These are phyloP conservation scores for Lynx canadensis DNA, from an alignment of 2,113 vertebrate species.

Conservation along the genomic window DNA sequence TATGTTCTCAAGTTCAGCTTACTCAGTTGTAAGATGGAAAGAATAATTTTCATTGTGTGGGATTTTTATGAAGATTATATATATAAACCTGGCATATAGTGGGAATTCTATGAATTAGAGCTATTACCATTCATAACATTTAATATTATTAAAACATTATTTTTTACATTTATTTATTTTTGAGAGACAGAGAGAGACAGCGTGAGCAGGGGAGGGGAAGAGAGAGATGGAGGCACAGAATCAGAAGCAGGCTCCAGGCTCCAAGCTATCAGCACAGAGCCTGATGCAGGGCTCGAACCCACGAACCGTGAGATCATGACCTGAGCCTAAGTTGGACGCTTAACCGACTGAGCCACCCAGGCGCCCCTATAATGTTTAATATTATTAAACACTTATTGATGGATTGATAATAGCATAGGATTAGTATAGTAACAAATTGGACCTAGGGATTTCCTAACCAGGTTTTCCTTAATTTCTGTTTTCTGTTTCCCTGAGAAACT, in stretches of 20 bases:
- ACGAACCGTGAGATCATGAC: no score
- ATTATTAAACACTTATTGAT: constrained; percentile 10
- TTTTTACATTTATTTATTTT: no score
- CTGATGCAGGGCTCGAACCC: no score
- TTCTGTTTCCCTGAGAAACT: constrained; percentile 40
- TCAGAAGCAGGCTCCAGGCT: no score
- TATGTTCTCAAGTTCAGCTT: not conserved
- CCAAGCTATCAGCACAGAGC: no score
- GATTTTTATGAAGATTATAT: not conserved
- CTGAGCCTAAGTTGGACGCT: no score
- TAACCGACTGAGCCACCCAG: no score
- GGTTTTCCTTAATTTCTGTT: not conserved
- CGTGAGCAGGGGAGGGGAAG: no score
- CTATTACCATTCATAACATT: not conserved
- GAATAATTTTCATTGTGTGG: not conserved
- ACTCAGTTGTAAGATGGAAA: not conserved
- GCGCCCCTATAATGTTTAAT: not conserved
- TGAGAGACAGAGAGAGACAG: no score
- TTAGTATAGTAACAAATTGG: not conserved
- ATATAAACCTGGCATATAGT: not conserved
- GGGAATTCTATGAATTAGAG: constrained; percentile 7
- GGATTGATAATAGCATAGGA: not conserved
- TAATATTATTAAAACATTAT: not conserved
- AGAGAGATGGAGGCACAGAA: no score
- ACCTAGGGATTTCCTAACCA: not conserved